Conservation (phyloP, 2,888 invertebrate species). For the Balanococcus diminutus region DNA sequence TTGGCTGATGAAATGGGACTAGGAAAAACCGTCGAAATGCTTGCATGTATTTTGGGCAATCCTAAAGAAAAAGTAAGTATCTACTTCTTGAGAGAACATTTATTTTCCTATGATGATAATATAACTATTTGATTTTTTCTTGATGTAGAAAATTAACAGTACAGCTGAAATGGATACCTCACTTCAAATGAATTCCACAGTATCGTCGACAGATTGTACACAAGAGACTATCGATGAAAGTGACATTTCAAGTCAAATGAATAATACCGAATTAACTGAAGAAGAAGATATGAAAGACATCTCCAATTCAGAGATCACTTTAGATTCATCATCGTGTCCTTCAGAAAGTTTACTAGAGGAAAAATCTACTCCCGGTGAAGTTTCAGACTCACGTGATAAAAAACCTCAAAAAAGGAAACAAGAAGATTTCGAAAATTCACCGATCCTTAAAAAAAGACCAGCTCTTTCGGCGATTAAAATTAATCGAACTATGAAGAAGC, state of each 20-base stretch:
- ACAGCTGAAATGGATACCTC: neutral
- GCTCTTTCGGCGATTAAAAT: slow-evolving; percentile 29
- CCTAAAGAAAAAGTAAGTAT: slow-evolving; percentile 17
- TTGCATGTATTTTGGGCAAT: slow-evolving; percentile 66
- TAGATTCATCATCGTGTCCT: neutral
- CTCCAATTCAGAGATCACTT: neutral
- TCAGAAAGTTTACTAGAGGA: neutral
- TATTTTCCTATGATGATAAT: neutral
- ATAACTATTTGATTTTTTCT: neutral
- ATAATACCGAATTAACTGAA: neutral
- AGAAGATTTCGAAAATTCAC: neutral
- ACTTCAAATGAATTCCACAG: neutral
- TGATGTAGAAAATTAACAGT: neutral
- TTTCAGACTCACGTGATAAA: neutral
- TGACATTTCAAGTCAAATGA: neutral
- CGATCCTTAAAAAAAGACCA: slow-evolving; percentile 32
- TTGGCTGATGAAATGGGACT: slow-evolving; percentile 97
- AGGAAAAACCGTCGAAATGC: slow-evolving; percentile 91
- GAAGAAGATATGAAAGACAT: neutral
- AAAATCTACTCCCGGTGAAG: neutral
- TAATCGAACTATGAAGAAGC: slow-evolving; percentile 6
- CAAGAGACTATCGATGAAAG: neutral
- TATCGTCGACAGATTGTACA: neutral
- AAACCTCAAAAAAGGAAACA: neutral
- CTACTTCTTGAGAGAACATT: too few relatives aligned